phyloP scores from a whole-genome alignment of 2,113 vertebrate genomes.

The Pangasianodon hypophthalmus region DNA sequence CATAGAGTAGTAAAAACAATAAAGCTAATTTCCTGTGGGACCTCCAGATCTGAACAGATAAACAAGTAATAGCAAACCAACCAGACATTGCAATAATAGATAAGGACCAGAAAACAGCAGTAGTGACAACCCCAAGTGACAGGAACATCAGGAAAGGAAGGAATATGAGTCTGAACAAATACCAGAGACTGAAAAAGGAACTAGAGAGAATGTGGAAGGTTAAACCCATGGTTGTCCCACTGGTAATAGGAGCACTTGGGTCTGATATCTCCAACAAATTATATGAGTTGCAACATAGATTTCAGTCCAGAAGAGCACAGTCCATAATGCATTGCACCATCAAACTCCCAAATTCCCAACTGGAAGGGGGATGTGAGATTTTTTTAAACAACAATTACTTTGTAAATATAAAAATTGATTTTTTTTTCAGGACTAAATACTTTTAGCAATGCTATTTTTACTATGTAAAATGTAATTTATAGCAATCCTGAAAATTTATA shows the following conservation, averaged over 20 bases:
- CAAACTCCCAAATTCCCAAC: background rate
- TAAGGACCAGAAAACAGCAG: background rate
- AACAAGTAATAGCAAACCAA: background rate
- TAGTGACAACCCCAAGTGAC: background rate
- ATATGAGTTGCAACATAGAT: background rate
- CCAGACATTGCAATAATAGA: background rate
- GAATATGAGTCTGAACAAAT: constrained; percentile 11
- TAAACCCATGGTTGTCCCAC: background rate
- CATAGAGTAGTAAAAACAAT: background rate
- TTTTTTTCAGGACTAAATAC: background rate
- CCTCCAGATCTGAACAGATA: constrained; percentile 6
- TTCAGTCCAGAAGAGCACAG: background rate
- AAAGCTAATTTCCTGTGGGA: background rate
- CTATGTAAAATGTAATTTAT: background rate
- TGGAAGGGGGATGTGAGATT: background rate
- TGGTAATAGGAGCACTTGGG: background rate
- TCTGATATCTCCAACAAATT: background rate
- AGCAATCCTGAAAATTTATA: background rate
- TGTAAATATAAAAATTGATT: background rate
- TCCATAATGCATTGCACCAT: background rate
- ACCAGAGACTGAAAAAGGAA: constrained; percentile 4
- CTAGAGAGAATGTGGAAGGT: background rate
- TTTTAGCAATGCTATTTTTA: background rate
- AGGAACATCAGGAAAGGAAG: background rate
- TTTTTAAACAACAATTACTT: background rate